Percentiles rank a stretch among this genome's conserved stretches.
Conservation (phyloP, 1,140 invertebrate genomes). For the Drosophila virilis region DNA sequence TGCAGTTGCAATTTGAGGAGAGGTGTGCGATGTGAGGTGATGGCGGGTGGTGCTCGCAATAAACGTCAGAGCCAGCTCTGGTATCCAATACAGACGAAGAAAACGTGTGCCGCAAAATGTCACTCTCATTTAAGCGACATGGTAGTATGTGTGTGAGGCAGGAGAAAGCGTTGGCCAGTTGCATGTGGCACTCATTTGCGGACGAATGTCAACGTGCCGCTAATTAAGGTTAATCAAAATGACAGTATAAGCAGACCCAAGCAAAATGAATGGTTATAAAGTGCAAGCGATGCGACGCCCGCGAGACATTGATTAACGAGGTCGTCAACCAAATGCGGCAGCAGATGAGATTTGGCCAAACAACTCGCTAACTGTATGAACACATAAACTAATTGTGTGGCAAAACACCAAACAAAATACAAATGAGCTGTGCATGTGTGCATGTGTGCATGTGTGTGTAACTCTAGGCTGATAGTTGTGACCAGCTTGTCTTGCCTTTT, state of each 20-base stretch:
- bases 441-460: not conserved
- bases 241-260: constrained; percentile 39
- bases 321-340: constrained; percentile 48
- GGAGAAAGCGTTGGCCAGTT: constrained; percentile 17
- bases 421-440: not conserved
- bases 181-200: constrained; percentile 37
- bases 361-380: constrained; percentile 9
- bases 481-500: constrained; percentile 29
- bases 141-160: constrained; percentile 1
- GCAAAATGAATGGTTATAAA: constrained; percentile 49
- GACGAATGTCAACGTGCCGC: constrained; percentile 65
- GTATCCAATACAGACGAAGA: constrained; percentile 24
- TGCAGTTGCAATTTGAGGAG: constrained; percentile 24
- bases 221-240: constrained; percentile 82
- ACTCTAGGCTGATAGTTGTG: constrained; percentile 5
- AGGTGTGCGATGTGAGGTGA: constrained; percentile 19
- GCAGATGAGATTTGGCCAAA: constrained; percentile 30
- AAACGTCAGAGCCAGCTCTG: constrained; percentile 31
- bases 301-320: constrained; percentile 60
- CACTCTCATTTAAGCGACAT: constrained; percentile 66
- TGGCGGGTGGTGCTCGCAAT: constrained; percentile 33
- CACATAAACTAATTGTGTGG: constrained; percentile 39
- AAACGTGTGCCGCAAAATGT: constrained; percentile 75
- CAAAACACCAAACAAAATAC: constrained; percentile 18
- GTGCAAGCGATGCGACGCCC: constrained; percentile 31